These are phyloP conservation scores for Calliphora vicina DNA, from an alignment of 1,140 invertebrate species.

Conservation along the genomic window DNA sequence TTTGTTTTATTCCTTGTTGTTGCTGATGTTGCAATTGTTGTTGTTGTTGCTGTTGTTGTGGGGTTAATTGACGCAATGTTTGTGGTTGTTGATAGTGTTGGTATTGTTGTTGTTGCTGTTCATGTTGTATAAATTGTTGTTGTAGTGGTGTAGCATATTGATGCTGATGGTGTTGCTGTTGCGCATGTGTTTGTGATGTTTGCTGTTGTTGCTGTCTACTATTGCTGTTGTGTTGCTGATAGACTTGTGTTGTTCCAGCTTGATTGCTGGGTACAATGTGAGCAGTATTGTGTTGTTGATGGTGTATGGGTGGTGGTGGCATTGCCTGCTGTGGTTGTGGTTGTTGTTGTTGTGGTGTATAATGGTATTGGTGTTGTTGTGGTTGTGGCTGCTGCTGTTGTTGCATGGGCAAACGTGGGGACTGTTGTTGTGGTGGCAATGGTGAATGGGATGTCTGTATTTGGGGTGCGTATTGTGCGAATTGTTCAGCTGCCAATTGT, in stretches of 20 bases:
- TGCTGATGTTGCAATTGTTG: slow-evolving; percentile 46
- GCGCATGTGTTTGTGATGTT: slow-evolving; percentile 49
- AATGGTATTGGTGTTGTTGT: slow-evolving; percentile 54
- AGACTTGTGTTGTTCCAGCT: slow-evolving; percentile 6
- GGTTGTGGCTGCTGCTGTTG: slow-evolving; percentile 48
- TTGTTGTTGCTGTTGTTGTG: slow-evolving; percentile 48
- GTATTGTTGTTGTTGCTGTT: slow-evolving; percentile 44
- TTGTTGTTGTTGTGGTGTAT: slow-evolving; percentile 55
- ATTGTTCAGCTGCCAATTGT: slow-evolving; percentile 64
- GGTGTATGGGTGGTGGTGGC: slow-evolving; percentile 54
- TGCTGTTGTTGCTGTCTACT: slow-evolving; percentile 50
- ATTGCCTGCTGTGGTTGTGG: slow-evolving; percentile 40
- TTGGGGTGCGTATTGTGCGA: slow-evolving; percentile 63
- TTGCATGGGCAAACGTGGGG: slow-evolving; percentile 31
- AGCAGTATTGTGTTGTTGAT: slow-evolving; percentile 60
- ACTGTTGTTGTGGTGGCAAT: slow-evolving; percentile 19
- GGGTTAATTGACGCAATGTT: slow-evolving; percentile 43
- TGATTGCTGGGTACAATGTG: slow-evolving; percentile 54
- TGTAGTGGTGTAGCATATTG: slow-evolving; percentile 47
- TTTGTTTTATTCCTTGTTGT: slow-evolving; percentile 63
- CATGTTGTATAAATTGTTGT: slow-evolving; percentile 50
- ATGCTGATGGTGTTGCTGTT: slow-evolving; percentile 46
- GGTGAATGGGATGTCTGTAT: slow-evolving; percentile 49
- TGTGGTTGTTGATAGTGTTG: slow-evolving; percentile 48
- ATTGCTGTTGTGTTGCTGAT: slow-evolving; percentile 12